Base-by-base conservation (phyloP, 2,113 vertebrate genomes). In the Pycnonotus jocosus region DNA sequence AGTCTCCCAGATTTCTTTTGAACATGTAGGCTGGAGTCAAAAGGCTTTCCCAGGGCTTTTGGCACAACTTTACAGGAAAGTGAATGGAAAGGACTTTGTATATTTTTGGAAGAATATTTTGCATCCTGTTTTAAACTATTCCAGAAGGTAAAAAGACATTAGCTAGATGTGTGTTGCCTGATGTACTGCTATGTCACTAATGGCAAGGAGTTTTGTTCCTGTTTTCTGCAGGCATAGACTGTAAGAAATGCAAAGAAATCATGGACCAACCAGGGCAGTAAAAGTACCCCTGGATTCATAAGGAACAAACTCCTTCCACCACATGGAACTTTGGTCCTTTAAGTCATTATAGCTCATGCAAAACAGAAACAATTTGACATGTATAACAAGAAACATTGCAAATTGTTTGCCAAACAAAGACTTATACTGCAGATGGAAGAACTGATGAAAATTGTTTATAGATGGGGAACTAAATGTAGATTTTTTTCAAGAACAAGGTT, bases 391-490 rank as follows among this genome's bases (percentile, higher is more conserved):
- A 95, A 97, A 95, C 93, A 85, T 73, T 93, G 70, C 71, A 84
- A 95, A 61, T 69, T 87, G 86, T 95, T 96, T 95, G 70, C 95
- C 89, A 95, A 69, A 97, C 92, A 94, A 86, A 94, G 81, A 76
- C 78, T 69, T 91, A 89, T 53, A 54, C 93, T 93, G 73, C 96
- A 95, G 93, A 93, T 96, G 96, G 86, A 95, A 92, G 93, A 87
- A 81, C 84, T 95, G 93, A 96, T 95, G 91, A 85, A 93, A 95
- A 87, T 69, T 94, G 95, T 96, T 95, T 96, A 87, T 94, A 95
- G 81, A 82, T 81, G 84, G 45, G 84, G 84, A 95, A 79, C 77
- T 92, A 71, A 95, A 81, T 81, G 89, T 84, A 74, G 92, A 71
- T 81, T 95, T 93, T 93, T 95, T 93, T 95, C 61, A 87, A 91